Evolutionary conservation across 2,888 invertebrate genomes (phyloP).

Genomic region (Caenorhabditis afra): DNA sequence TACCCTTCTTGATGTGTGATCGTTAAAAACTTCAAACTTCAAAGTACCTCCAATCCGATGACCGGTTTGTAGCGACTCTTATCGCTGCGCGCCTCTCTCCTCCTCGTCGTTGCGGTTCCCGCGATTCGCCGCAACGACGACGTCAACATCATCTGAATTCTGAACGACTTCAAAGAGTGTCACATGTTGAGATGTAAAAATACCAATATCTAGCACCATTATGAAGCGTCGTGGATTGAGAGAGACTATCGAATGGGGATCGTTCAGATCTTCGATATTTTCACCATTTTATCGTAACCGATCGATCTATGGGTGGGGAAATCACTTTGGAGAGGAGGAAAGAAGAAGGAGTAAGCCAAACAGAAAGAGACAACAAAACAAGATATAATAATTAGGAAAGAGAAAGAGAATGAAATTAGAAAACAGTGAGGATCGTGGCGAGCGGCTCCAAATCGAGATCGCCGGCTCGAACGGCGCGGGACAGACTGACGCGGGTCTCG

Average conservation of each 20-base stretch:
- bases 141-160: conserved; percentile 12
- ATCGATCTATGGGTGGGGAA: no score
- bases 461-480: conserved; percentile 62
- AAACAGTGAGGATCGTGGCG: conserved; percentile 60
- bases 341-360: no score
- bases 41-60: conserved; percentile 66
- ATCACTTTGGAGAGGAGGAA: no score
- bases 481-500: conserved; percentile 60
- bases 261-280: no score
- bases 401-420: conserved; percentile 30
- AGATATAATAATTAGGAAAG: neutral
- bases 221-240: neutral
- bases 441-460: conserved; percentile 65
- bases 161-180: neutral
- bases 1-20: neutral
- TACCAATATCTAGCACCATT: neutral
- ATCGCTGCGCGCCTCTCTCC: neutral
- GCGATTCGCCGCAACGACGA: neutral
- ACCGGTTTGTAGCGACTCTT: conserved; percentile 56
- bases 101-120: neutral
- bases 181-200: no score
- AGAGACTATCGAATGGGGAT: neutral
- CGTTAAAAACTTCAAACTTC: neutral
- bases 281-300: no score
- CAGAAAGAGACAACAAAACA: no score